Evolutionary conservation across 1,140 invertebrate genomes (phyloP).

Genomic region (Drosophila kikkawai): DNA sequence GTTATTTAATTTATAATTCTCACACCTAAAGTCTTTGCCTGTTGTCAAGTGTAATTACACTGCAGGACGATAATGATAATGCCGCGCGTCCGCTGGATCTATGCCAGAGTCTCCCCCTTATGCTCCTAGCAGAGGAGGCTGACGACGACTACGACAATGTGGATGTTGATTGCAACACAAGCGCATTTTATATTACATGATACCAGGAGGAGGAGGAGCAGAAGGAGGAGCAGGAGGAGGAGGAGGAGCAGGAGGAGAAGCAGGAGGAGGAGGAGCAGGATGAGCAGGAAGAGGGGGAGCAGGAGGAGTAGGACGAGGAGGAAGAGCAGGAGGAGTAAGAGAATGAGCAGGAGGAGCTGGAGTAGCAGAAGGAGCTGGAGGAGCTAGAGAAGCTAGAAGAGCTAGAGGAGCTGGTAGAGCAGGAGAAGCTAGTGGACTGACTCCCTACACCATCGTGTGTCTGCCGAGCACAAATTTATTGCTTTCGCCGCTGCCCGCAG

Average conservation of each 20-base stretch:
- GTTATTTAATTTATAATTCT: no score
- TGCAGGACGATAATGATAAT: constrained; percentile 46
- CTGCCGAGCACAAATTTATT: constrained; percentile 50
- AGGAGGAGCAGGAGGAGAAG: not conserved
- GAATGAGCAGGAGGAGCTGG: not conserved
- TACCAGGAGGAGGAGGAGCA: constrained; percentile 9
- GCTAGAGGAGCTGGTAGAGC: not conserved
- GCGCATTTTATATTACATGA: constrained; percentile 56
- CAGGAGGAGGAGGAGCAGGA: not conserved
- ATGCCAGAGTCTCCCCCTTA: constrained; percentile 11
- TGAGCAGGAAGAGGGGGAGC: not conserved
- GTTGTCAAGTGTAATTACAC: constrained; percentile 29
- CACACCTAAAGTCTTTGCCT: not conserved
- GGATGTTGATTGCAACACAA: constrained; percentile 59
- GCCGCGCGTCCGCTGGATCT: constrained; percentile 21
- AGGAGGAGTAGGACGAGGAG: not conserved
- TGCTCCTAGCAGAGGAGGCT: not conserved
- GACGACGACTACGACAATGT: constrained; percentile 51
- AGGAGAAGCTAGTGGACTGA: not conserved
- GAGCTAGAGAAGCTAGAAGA: not conserved
- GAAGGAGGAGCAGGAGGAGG: not conserved
- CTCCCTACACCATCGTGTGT: constrained; percentile 10
- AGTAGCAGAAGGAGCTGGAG: not conserved
- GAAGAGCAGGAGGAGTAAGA: not conserved
- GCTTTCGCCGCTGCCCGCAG: constrained; percentile 17